Percentiles rank a stretch among this genome's conserved stretches.
These are phyloP conservation scores for Tupaia chinensis DNA, from an alignment of 2,113 vertebrate genomes.

Conservation along the genomic window DNA sequence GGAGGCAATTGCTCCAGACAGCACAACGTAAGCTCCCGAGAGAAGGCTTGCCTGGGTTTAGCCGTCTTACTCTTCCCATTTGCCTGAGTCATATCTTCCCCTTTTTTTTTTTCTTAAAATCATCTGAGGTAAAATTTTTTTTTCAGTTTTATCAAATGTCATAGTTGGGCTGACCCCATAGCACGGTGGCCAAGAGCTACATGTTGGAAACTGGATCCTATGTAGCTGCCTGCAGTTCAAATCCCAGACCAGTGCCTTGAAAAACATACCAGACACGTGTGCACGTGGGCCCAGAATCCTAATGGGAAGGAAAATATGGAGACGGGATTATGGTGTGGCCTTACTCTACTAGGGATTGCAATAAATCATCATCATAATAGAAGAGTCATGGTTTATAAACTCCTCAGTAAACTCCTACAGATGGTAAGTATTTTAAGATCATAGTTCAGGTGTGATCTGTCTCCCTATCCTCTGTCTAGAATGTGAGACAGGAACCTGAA, in stretches of 20 bases:
- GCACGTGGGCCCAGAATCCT: too few species aligned
- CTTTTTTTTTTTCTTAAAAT: background rate
- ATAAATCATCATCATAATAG: too few species aligned
- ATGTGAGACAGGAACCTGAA: background rate
- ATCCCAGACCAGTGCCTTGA: too few species aligned
- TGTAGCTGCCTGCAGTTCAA: too few species aligned
- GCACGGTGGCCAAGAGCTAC: too few species aligned
- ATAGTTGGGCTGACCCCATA: background rate
- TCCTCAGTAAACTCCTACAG: background rate
- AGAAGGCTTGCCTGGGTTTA: background rate
- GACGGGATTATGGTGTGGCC: too few species aligned
- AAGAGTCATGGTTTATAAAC: too few species aligned
- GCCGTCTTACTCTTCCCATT: background rate
- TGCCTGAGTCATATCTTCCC: background rate
- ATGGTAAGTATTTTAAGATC: background rate
- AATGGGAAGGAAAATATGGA: too few species aligned
- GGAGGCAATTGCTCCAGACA: background rate
- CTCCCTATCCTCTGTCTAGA: background rate
- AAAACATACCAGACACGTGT: too few species aligned
- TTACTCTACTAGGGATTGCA: too few species aligned
- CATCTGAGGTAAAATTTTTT: background rate
- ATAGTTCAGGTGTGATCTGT: background rate
- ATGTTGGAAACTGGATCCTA: too few species aligned
- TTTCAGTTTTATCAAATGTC: background rate
- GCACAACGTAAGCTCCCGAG: background rate